Conservation (phyloP, 1,140 invertebrate genomes). For the Halyomorpha halys region DNA sequence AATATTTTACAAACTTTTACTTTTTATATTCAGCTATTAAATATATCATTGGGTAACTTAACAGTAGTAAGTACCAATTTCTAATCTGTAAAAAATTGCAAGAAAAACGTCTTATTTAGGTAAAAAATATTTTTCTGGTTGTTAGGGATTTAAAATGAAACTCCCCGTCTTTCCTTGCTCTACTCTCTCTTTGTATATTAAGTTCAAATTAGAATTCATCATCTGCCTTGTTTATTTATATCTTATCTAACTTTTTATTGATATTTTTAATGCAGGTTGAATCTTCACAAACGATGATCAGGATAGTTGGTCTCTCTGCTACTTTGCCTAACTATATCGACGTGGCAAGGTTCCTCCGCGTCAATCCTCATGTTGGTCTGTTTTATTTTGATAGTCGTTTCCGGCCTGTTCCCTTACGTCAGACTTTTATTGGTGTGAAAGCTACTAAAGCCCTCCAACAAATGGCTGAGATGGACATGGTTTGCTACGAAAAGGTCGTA, state of each 20-base stretch:
- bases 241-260: background rate
- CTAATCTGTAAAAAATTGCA: too few species aligned
- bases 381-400: slow-evolving; percentile 98
- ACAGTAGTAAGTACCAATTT: too few species aligned
- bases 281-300: slow-evolving; percentile 90
- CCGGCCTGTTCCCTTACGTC: slow-evolving; percentile 86
- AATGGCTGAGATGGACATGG: slow-evolving; percentile 76
- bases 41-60: too few species aligned
- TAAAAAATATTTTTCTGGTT: too few species aligned
- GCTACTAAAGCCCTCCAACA: slow-evolving; percentile 62
- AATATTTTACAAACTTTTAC: too few species aligned
- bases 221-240: too few species aligned
- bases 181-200: too few species aligned
- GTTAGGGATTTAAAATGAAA: too few species aligned
- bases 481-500: slow-evolving; percentile 88
- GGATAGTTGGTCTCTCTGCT: slow-evolving; percentile 95
- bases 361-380: slow-evolving; percentile 84
- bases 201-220: too few species aligned
- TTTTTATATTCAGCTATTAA: too few species aligned
- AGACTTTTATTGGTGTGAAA: slow-evolving; percentile 89
- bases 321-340: slow-evolving; percentile 97
- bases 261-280: slow-evolving; percentile 56
- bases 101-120: too few species aligned
- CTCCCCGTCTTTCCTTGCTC: too few species aligned
- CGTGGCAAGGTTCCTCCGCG: slow-evolving; percentile 86